Conservation (phyloP, 2,113 vertebrate genomes). For the Engraulis encrasicolus region DNA sequence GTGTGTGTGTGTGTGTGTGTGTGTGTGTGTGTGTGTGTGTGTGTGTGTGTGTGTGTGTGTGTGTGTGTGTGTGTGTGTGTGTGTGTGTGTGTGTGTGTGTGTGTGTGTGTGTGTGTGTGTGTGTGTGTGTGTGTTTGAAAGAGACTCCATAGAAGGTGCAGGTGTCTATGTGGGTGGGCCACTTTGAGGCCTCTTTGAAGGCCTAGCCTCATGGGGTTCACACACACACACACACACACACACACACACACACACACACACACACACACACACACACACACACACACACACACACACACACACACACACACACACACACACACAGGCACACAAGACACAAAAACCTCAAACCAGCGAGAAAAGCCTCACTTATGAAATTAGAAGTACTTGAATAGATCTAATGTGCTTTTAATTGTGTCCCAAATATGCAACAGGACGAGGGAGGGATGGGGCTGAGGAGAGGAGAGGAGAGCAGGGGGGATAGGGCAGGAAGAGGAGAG, state of each 20-base stretch:
- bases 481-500: conserved; percentile 29
- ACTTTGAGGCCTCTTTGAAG: conserved; percentile 66
- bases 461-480: conserved; percentile 44
- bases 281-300: background rate
- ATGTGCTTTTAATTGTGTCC: conserved; percentile 81
- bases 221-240: conserved; percentile 52
- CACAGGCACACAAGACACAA: background rate
- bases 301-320: background rate
- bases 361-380: conserved; percentile 79
- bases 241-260: background rate
- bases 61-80: background rate
- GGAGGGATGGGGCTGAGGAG: conserved; percentile 65
- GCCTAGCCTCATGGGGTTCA: conserved; percentile 71
- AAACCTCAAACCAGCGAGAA: conserved; percentile 40
- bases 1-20: background rate
- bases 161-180: conserved; percentile 75
- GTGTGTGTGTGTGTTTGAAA: conserved; percentile 22
- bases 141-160: conserved; percentile 45
- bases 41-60: background rate
- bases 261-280: background rate
- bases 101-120: too few species aligned
- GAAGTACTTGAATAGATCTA: conserved; percentile 82
- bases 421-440: conserved; percentile 53
- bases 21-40: background rate
- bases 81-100: too few species aligned